Evolutionary conservation across 2,888 invertebrate species (phyloP), one percentile per base, ranked within the genome.

Genomic region (Hirtodrosophila alboralis): DNA sequence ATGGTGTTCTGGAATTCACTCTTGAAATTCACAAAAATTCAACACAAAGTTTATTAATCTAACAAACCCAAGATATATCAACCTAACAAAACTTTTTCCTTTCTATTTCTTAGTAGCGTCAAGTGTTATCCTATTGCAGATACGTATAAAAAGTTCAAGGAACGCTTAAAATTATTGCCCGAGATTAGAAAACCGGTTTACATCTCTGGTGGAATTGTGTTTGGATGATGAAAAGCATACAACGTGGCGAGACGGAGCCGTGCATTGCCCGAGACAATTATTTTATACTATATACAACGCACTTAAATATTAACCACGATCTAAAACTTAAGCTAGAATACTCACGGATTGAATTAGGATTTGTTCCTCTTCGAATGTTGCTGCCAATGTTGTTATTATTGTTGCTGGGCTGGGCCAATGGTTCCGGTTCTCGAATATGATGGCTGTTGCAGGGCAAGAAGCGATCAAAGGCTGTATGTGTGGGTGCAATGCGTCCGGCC

Each of bases 371-470:
- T n/a, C 36, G 53, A 14, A 10, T 70, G 34, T 56, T 74, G 57
- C 49, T 67, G 41, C 58, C 28, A 23, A 56, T 71, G 51, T 60
- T 73, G 33, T 37, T 77, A 26, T 38, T 71, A 27, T 53, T 65
- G 38, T 67, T 72, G 33, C 61, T 73, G 18, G 40, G 52, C n/a
- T 74, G 68, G 5, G 54, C 36, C 36, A 68, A 34, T 0, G 51
- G 58, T 12, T 88, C 89, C 3, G 79, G 75, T 12, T 91, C 91
- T 0, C 92, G 92, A 44, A 94, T 91, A 78, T 95, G 95, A 88
- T 94, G 94, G 28, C 94, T 95, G 86, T 93, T 94, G 85, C 95
- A 95, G 1, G 94, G 94, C 70, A 95, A 90, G 83, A 94, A 94
- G 26, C 91, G 90, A 73, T 91, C 91, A 47, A 91, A 91, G 6